Evolutionary conservation across 2,797 vertebrate species (phyloP).

Genomic region (Gadopsis marmoratus): DNA sequence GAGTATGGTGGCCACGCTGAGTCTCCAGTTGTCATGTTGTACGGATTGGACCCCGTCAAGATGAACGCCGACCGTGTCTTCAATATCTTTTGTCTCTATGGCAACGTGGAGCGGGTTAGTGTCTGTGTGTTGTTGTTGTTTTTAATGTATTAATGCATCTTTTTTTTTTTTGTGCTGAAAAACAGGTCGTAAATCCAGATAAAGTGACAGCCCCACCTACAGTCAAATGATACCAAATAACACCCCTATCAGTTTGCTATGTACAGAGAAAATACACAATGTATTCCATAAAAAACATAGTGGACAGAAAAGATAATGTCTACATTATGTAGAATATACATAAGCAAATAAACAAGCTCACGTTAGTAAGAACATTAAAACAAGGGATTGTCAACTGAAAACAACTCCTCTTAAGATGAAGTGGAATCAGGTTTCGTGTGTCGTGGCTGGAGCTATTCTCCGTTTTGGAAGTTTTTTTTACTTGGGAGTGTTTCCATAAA

Average conservation of each 20-base stretch:
- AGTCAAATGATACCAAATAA: not conserved
- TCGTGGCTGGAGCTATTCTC: not conserved
- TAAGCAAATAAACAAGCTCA: not conserved
- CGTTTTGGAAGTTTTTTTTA: too few relatives aligned
- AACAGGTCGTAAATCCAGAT: too few relatives aligned
- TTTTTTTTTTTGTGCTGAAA: not conserved
- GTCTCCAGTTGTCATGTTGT: conserved; percentile 95
- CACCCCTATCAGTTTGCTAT: not conserved
- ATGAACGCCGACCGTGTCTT: conserved; percentile 95
- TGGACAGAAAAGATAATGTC: not conserved
- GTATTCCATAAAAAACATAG: not conserved
- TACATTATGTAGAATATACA: not conserved
- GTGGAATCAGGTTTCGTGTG: not conserved
- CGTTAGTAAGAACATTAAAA: not conserved
- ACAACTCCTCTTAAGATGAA: too few relatives aligned
- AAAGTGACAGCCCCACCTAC: not conserved
- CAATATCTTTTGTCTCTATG: conserved; percentile 97
- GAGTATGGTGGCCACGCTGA: conserved; percentile 93
- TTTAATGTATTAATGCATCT: too few relatives aligned
- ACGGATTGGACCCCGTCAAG: conserved; percentile 92
- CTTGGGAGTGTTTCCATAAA: not conserved
- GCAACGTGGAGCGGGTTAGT: conserved; percentile 94
- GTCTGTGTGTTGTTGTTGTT: not conserved
- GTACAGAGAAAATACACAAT: not conserved
- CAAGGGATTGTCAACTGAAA: not conserved